Percentiles rank a stretch among this genome's conserved stretches.
These are phyloP conservation scores for Myotis brandtii DNA, from an alignment of 2,113 vertebrate genomes.

Conservation along the genomic window DNA sequence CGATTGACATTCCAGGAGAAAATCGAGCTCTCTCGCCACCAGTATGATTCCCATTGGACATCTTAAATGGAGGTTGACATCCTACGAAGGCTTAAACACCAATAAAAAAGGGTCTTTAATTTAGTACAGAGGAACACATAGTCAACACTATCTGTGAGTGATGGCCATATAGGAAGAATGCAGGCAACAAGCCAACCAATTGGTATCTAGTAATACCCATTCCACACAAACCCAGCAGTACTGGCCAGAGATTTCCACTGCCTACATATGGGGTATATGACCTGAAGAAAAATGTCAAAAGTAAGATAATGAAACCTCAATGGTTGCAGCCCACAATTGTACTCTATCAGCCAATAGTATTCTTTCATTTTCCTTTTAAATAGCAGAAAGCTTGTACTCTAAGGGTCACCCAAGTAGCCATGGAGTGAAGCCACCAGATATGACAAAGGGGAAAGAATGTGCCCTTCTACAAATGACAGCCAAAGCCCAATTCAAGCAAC, in stretches of 20 bases:
- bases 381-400: neutral
- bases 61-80: slow-evolving; percentile 72
- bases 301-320: neutral
- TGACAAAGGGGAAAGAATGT: neutral
- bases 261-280: neutral
- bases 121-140: neutral
- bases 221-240: neutral
- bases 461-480: neutral
- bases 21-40: slow-evolving; percentile 54
- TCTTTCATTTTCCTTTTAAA: neutral
- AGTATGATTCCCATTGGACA: slow-evolving; percentile 74
- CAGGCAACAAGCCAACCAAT: neutral
- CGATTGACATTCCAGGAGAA: slow-evolving; percentile 68
- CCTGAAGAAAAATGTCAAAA: neutral
- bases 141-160: neutral
- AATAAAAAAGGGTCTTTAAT: slow-evolving; percentile 50
- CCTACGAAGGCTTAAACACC: slow-evolving; percentile 50
- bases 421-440: neutral
- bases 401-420: neutral
- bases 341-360: neutral
- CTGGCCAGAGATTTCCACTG: neutral
- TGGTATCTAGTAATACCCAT: neutral
- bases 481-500: neutral
- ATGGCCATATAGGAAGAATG: neutral
- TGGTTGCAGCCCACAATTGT: neutral